Percentiles rank a stretch among this genome's conserved stretches.
These are phyloP conservation scores for Argyresthia goedartella DNA, from an alignment of 2,888 invertebrate species.

Conservation along the genomic window DNA sequence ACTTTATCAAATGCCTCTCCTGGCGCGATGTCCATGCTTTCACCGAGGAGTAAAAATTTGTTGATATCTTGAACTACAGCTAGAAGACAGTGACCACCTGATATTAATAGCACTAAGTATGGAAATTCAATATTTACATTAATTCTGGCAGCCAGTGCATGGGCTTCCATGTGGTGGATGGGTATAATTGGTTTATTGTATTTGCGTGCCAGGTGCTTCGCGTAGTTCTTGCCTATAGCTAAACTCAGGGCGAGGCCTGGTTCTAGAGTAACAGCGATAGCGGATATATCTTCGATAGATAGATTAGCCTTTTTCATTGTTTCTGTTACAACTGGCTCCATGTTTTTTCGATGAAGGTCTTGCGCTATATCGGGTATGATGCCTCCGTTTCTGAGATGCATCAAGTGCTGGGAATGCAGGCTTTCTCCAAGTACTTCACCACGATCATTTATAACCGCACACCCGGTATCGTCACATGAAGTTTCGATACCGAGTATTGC, in stretches of 20 bases:
- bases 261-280: conserved; percentile 90
- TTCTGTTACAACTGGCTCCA: conserved; percentile 78
- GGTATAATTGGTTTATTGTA: conserved; percentile 90
- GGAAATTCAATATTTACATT: conserved; percentile 81
- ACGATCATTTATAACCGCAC: conserved; percentile 83
- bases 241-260: conserved; percentile 88
- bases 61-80: conserved; percentile 81
- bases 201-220: conserved; percentile 78
- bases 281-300: conserved; percentile 78
- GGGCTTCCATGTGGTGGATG: conserved; percentile 99
- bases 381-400: conserved; percentile 85
- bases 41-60: conserved; percentile 85
- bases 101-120: conserved; percentile 89
- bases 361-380: conserved; percentile 92
- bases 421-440: conserved; percentile 86
- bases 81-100: conserved; percentile 93
- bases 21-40: conserved; percentile 86
- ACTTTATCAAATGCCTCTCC: conserved; percentile 96
- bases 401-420: conserved; percentile 82
- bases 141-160: conserved; percentile 92
- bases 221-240: conserved; percentile 84
- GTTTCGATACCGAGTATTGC: conserved; percentile 94
- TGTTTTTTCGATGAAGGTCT: conserved; percentile 83
- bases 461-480: conserved; percentile 97
- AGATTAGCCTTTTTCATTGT: conserved; percentile 76